Percentiles rank a stretch among this genome's conserved stretches.
Conservation (phyloP, 2,797 vertebrate genomes). For the Okamejei kenojei region DNA sequence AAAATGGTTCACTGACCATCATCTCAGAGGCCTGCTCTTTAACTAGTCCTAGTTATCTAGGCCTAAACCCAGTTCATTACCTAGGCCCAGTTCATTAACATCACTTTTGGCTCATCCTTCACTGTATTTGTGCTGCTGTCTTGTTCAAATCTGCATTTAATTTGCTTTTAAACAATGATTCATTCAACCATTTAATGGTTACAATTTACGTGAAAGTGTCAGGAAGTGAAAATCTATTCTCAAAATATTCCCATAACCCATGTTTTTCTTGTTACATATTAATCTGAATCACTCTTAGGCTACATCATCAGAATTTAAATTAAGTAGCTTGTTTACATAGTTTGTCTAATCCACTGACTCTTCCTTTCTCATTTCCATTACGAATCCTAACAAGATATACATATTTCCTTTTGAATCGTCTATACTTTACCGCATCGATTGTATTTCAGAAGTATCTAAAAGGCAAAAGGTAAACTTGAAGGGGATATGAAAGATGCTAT, state of each 20-base stretch:
- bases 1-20: neutral
- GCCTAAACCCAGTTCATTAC: neutral
- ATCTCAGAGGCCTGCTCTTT: neutral
- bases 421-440: too few species aligned
- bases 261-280: neutral
- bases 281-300: neutral
- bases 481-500: too few species aligned
- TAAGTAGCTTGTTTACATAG: neutral
- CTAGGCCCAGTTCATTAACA: neutral
- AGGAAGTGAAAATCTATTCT: neutral
- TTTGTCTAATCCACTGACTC: neutral
- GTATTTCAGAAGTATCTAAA: too few species aligned
- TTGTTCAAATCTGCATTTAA: neutral
- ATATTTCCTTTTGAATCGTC: neutral
- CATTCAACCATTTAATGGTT: neutral
- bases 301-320: neutral
- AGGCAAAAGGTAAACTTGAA: too few species aligned
- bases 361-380: neutral
- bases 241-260: neutral
- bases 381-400: neutral
- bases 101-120: neutral
- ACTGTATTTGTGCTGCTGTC: neutral
- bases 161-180: neutral
- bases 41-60: too few species aligned
- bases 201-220: neutral